Conservation (phyloP, 2,113 vertebrate species). For the Mastomys coucha region DNA sequence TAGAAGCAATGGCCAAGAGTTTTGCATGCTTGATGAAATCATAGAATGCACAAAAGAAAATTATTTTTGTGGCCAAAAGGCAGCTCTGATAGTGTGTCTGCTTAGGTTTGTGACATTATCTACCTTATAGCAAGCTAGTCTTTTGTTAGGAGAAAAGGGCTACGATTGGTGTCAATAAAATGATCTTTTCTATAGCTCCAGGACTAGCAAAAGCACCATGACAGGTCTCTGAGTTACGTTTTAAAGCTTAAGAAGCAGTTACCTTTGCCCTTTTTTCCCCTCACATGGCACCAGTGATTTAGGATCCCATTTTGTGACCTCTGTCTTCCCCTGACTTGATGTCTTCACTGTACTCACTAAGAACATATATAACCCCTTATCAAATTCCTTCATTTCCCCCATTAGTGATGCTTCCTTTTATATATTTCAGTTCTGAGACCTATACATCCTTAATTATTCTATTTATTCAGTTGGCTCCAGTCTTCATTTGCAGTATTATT, state of each 20-base stretch:
- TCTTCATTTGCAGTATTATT: not conserved
- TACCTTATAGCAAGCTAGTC: not conserved
- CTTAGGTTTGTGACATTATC: not conserved
- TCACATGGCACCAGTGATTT: not conserved
- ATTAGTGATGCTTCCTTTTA: not conserved
- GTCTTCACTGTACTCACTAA: not conserved
- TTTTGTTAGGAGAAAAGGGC: not conserved
- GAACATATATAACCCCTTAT: not conserved
- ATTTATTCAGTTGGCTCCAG: not conserved
- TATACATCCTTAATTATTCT: not conserved
- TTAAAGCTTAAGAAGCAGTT: not conserved
- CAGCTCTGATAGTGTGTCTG: not conserved
- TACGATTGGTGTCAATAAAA: not conserved
- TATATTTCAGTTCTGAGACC: not conserved
- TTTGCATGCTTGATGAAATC: constrained; percentile 8
- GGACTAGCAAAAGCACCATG: not conserved
- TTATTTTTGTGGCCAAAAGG: not conserved
- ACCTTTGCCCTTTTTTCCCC: not conserved
- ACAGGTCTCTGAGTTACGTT: not conserved
- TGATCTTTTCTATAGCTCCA: not conserved
- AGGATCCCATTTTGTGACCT: not conserved
- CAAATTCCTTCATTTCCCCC: not conserved
- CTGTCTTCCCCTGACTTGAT: not conserved
- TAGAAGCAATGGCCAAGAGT: not conserved
- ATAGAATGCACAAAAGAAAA: not conserved